Base-by-base conservation (phyloP, 2,797 vertebrate species). In the Urocyon cinereoargenteus region DNA sequence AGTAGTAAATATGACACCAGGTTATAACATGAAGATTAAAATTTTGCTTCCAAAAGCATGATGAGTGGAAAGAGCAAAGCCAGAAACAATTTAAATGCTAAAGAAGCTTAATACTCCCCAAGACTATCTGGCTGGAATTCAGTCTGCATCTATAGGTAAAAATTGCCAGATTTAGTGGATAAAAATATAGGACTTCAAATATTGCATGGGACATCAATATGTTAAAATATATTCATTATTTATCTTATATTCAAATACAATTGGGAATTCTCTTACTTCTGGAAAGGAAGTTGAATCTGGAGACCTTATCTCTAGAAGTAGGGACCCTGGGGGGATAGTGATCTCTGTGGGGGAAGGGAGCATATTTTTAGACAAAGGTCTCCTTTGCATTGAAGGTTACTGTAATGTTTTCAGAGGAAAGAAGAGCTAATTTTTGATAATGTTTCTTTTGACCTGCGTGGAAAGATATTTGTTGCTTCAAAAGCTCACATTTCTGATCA, bases 101-200 rank as follows among this genome's bases (percentile, higher is more conserved):
- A 24, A 15, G 31, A 89, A 89, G 14, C 16, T 83, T 89, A 77
- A 61, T 82, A 87, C 16, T 21, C 24, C 45, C 9, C 78, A 28
- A 85, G 22, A 72, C 28, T 66, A 12, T 11, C 22, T 78, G 36
- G 34, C 70, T 84, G 55, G 22, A 91, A 62, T 92, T 75, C 26
- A 96, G 26, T 72, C 49, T 77, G 21, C 18, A 45, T 57, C 28
- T 83, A 6, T 77, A 91, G 40, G 16, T 49, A 45, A 40, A 40
- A 53, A 78, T n/a, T 36, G 59, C 19, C 28, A 66, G 31, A 81
- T 53, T 86, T 78, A 66, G 36, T 21, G 51, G 64, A 86, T 66
- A 86, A 88, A 93, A 72, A 72, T 72, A 21, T 2, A 90, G 16
- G 16, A 34, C 82, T 66, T 59, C 57, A 92, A 92, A 82, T 96